Percentiles rank a stretch among this genome's conserved stretches.
Evolutionary conservation across 2,888 invertebrate genomes (phyloP).

Genomic region (Drosophila rubida): DNA sequence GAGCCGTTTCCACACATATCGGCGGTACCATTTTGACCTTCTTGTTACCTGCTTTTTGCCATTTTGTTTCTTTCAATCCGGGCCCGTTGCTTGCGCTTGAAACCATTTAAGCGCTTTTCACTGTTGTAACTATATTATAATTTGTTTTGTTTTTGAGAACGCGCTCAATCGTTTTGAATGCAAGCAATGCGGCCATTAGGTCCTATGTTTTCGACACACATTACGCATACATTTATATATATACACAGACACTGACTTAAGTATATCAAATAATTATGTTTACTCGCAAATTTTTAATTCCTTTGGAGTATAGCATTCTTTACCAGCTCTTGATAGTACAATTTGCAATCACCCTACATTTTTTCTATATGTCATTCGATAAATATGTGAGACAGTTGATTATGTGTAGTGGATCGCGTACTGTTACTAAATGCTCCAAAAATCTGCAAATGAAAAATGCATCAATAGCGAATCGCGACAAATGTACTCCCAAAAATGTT

Average conservation of each 20-base stretch:
- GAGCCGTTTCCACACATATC: constrained; percentile 80
- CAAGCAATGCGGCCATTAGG: constrained; percentile 51
- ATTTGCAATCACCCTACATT: constrained; percentile 57
- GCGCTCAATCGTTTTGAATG: constrained; percentile 37
- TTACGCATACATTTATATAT: constrained; percentile 9
- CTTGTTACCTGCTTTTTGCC: constrained; percentile 61
- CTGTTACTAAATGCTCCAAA: constrained; percentile 43
- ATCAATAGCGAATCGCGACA: constrained; percentile 30
- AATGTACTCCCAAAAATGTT: constrained; percentile 49
- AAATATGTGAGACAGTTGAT: constrained; percentile 33
- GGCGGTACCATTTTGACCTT: constrained; percentile 21
- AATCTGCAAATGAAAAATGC: constrained; percentile 8
- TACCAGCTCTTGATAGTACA: constrained; percentile 61
- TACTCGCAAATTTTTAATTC: constrained; percentile 60
- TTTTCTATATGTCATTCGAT: constrained; percentile 46
- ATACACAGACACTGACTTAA: constrained; percentile 15
- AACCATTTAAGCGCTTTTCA: constrained; percentile 42
- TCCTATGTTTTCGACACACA: constrained; percentile 27
- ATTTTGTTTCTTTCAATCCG: constrained; percentile 49
- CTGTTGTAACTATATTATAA: constrained; percentile 58
- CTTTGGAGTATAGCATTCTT: constrained; percentile 44
- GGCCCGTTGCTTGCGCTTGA: constrained; percentile 51
- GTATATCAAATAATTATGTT: constrained; percentile 38
- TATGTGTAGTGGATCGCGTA: constrained; percentile 45
- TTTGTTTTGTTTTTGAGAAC: constrained; percentile 47